Evolutionary conservation across 1,140 invertebrate genomes (phyloP), one percentile per base, ranked within the genome.

Genomic region (Bemisia tabaci): DNA sequence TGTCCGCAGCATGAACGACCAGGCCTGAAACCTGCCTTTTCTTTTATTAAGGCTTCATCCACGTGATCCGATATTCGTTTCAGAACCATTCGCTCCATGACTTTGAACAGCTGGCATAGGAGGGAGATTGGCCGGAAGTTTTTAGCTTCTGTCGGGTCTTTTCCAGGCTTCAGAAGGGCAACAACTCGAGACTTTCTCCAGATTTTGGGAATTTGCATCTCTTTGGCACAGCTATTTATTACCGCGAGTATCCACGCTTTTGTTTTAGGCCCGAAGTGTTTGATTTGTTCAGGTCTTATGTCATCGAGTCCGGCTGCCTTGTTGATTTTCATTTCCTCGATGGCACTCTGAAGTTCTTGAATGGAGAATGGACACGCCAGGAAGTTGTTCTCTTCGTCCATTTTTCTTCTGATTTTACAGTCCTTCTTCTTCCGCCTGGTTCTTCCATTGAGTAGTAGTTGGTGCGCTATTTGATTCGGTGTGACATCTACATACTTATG

Each of bases 101-200:
- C 25, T 66, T 68, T 68, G 26, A 58, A 68, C 25, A 62, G 60
- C 62, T 68, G 67, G 33, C 65, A 67, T 24, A 67, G 65, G 12
- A 67, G 59, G n/a, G n/a, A n/a, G n/a, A n/a, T n/a, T n/a, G n/a
- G n/a, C n/a, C n/a, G n/a, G n/a, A n/a, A n/a, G 24, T 60, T 62
- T 62, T 65, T 59, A 21, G 64, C 23, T 59, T 25, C 22, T 59
- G 24, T 12, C 22, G 22, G 58, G 64, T 22, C 48, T 67, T 62
- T 25, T n/a, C 25, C 65, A 63, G 48, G 26, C 26, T 61, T 61
- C 26, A 61, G 22, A 24, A 61, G 5, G 22, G 60, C 25, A 22
- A 63, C 22, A 25, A 67, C 60, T 39, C 26, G 65, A 27, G 65
- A 11, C 63, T 67, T 67, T 39, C 65, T 67, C 65, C 65, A 67